Conservation (phyloP, 2,113 vertebrate species). For the Tinamus guttatus region DNA sequence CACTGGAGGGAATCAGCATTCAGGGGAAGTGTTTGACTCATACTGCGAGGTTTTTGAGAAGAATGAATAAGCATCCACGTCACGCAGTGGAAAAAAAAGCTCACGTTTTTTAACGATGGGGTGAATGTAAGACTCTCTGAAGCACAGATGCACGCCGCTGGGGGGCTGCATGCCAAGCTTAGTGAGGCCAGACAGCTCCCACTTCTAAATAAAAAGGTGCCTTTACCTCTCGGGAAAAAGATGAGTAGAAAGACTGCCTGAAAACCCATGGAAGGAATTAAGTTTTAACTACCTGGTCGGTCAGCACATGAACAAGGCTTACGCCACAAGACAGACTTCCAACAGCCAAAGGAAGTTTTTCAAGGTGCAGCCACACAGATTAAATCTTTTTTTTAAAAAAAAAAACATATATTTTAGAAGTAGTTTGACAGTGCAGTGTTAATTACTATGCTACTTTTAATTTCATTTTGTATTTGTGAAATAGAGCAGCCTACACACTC, state of each 20-base stretch:
- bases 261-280: neutral
- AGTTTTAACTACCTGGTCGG: neutral
- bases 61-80: neutral
- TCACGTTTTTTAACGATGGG: fast-evolving
- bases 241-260: neutral
- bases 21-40: neutral
- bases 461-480: neutral
- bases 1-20: neutral
- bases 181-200: neutral
- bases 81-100: neutral
- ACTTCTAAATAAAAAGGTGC: neutral
- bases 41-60: neutral
- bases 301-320: neutral
- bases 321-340: neutral
- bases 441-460: conserved; percentile 5
- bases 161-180: neutral
- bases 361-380: neutral
- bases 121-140: neutral
- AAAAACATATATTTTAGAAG: conserved; percentile 1
- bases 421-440: neutral
- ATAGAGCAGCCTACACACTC: neutral
- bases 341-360: conserved; percentile 2
- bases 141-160: neutral
- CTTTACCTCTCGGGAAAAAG: neutral
- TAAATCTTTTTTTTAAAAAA: neutral